Percentiles rank a stretch among this genome's conserved stretches.
Conservation (phyloP, 2,888 invertebrate species). For the Meiosimyza decipiens region DNA sequence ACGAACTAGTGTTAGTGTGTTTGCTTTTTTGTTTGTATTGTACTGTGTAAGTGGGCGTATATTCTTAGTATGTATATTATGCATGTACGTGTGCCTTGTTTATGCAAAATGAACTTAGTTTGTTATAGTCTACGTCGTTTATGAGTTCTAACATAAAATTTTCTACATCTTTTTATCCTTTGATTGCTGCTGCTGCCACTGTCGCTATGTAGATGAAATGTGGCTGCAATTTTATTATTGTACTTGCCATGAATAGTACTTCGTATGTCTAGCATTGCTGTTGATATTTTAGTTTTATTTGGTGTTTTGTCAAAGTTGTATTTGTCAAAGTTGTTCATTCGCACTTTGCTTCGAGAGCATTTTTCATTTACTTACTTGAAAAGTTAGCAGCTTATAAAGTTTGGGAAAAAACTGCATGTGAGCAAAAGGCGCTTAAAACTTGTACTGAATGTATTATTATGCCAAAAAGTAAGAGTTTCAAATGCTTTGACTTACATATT, state of each 20-base stretch:
- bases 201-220: constrained; percentile 10
- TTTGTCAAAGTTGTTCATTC: not conserved
- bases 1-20: not conserved
- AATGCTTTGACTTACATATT: too few species aligned
- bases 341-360: too few species aligned
- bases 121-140: too few species aligned
- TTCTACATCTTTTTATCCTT: not conserved
- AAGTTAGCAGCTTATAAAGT: too few species aligned
- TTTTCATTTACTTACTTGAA: too few species aligned
- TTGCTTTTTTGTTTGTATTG: not conserved
- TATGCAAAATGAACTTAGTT: too few species aligned
- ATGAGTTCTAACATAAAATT: constrained; percentile 5
- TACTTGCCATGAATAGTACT: not conserved
- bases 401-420: too few species aligned
- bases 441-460: too few species aligned
- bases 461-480: too few species aligned
- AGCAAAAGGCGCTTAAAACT: too few species aligned
- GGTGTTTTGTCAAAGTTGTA: not conserved
- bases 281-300: not conserved
- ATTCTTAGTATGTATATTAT: not conserved
- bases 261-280: not conserved
- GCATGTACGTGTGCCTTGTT: not conserved
- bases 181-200: not conserved
- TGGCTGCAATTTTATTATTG: not conserved
- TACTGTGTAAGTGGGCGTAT: not conserved